Conservation (phyloP, 1,140 invertebrate species). For the Neocloeon triangulifer region DNA sequence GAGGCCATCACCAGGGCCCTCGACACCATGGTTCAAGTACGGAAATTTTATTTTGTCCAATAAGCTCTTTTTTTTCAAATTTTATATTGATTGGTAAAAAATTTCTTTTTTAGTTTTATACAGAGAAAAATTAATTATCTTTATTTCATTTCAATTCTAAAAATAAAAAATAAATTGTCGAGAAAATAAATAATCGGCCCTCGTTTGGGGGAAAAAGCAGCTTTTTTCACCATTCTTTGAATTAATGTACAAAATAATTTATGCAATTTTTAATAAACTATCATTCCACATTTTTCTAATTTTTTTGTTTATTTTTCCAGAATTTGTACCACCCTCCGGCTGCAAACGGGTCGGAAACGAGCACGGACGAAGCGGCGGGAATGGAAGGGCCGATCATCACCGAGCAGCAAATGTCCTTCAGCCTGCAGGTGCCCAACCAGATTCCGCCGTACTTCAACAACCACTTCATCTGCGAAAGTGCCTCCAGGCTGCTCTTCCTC, state of each 20-base stretch:
- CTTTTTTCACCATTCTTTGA: no score
- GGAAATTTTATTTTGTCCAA: slow-evolving; percentile 19
- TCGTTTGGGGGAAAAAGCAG: no score
- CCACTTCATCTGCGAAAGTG: slow-evolving; percentile 81
- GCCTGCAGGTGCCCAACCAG: slow-evolving; percentile 57
- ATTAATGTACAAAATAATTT: no score
- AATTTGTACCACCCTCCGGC: no score
- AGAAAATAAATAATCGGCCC: no score
- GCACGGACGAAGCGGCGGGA: no score
- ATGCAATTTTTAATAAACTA: no score
- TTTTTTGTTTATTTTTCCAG: slow-evolving; percentile 16
- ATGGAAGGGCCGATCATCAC: slow-evolving; percentile 33
- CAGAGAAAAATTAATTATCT: no score
- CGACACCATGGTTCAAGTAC: slow-evolving; percentile 46
- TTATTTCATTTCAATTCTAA: no score
- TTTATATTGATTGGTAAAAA: slow-evolving; percentile 7
- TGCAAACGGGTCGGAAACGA: no score
- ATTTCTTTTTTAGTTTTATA: slow-evolving; percentile 9
- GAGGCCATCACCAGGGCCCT: slow-evolving; percentile 47
- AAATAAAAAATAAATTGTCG: no score
- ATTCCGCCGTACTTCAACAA: slow-evolving; percentile 62
- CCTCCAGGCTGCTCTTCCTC: slow-evolving; percentile 66
- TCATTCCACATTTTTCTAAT: no score
- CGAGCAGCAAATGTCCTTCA: slow-evolving; percentile 47
- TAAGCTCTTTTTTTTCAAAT: slow-evolving; percentile 4